phyloP scores from a whole-genome alignment of 1,140 invertebrate genomes.

The Drosophila albomicans region DNA sequence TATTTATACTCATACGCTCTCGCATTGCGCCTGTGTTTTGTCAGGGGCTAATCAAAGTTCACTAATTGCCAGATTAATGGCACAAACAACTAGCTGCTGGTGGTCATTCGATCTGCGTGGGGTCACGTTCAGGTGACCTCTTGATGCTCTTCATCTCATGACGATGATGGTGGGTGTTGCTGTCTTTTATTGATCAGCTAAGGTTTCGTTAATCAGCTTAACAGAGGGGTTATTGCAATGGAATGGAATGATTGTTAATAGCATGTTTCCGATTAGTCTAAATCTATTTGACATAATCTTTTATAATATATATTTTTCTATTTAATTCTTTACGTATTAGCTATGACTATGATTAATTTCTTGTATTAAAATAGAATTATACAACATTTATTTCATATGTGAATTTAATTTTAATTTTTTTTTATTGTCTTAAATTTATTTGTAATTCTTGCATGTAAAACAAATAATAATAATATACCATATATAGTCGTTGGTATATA shows the following conservation, averaged over 20 bases:
- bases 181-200: background rate
- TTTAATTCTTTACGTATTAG: too few species aligned
- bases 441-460: too few species aligned
- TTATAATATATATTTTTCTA: too few species aligned
- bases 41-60: conserved; percentile 52
- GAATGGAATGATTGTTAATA: background rate
- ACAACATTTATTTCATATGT: too few species aligned
- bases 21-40: conserved; percentile 40
- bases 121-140: conserved; percentile 31
- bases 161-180: background rate
- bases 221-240: background rate
- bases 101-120: conserved; percentile 37
- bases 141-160: background rate
- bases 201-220: background rate
- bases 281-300: too few species aligned
- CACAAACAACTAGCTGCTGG: background rate
- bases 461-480: too few species aligned
- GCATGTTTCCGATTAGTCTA: too few species aligned
- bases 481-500: too few species aligned
- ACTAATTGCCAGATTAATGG: conserved; percentile 77
- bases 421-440: too few species aligned
- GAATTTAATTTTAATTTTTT: too few species aligned
- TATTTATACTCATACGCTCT: conserved; percentile 70
- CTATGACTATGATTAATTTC: too few species aligned
- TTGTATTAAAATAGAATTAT: too few species aligned